phyloP scores from a whole-genome alignment of 2,113 vertebrate species.

The Podocnemis expansa region DNA sequence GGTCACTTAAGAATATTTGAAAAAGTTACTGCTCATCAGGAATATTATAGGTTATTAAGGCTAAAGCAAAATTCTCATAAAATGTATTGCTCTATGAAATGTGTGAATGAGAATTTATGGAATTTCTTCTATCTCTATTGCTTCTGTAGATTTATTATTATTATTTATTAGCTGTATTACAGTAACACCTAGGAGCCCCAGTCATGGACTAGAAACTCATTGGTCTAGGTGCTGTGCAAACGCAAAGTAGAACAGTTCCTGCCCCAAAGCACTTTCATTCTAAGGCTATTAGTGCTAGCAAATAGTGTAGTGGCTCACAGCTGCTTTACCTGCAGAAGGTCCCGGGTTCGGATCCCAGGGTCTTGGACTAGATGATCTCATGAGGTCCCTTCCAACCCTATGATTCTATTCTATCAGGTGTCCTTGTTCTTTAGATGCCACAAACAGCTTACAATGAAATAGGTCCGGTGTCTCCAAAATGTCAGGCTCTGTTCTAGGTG shows the following conservation, averaged over 20 bases:
- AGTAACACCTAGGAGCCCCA: not conserved
- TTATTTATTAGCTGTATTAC: not conserved
- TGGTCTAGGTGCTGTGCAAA: not conserved
- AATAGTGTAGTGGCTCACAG: no score
- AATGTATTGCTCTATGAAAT: accelerated
- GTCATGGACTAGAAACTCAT: not conserved
- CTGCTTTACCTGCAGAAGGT: no score
- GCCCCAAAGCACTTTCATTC: not conserved
- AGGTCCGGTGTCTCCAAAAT: accelerated
- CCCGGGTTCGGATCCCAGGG: no score
- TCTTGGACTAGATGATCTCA: no score
- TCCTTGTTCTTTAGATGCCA: accelerated
- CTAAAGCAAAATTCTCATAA: not conserved
- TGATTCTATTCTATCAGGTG: no score
- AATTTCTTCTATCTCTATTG: accelerated
- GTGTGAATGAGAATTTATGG: not conserved
- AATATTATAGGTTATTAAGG: not conserved
- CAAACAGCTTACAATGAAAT: not conserved
- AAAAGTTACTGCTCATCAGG: not conserved
- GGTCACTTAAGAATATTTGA: not conserved
- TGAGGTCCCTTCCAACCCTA: no score
- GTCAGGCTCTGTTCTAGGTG: accelerated
- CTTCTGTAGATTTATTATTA: not conserved
- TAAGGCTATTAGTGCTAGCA: no score
- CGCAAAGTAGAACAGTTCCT: not conserved